Evolutionary conservation across 2,888 invertebrate species (phyloP), one percentile per base, ranked within the genome.

Genomic region (Cosmorhoe ocellata): DNA sequence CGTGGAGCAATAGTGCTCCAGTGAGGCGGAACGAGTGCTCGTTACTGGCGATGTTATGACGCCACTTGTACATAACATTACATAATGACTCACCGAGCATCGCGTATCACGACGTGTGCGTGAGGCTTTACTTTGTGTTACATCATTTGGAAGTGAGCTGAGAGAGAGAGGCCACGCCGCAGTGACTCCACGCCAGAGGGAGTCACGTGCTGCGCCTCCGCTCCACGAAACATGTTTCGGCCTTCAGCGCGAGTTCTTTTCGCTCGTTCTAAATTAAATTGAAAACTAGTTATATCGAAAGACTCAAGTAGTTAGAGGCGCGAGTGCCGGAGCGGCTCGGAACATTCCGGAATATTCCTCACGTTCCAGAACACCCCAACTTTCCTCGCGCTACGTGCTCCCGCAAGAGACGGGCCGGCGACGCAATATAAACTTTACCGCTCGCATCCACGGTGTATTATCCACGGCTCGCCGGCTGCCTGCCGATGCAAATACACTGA

Each of bases 301-400:
- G 47, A 33, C 48, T 40, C 42, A 26, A 45, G 41, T 43, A 47
- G 56, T 47, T 37, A 43, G 49, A 39, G 18, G 28, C 40, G 48
- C 31, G 43, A 34, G 48, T 40, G 40, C 34, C 50, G 43, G 42
- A 49, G 49, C 40, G 40, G 26, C 22, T 33, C 27, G 9, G 33
- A 24, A 42, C 45, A 14, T 43, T 31, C 30, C 14, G 2, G 50
- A 46, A 55, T 55, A 57, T 55, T 57, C 57, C 56, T 53, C 61
- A 61, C 61, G 61, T 61, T 46, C 50, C 45, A 45, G 51, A 48
- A 56, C 53, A 54, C 62, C 44, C 56, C 61, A 58, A 59, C 56
- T 61, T 62, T 56, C 52, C 54, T 53, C 49, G 22, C 36, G 47
- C 49, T 56, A 62, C 61, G 61, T 58, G 58, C 59, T 44, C 36